Evolutionary conservation across 2,888 invertebrate species (phyloP), one percentile per base, ranked within the genome.

Genomic region (Agriotes lineatus): DNA sequence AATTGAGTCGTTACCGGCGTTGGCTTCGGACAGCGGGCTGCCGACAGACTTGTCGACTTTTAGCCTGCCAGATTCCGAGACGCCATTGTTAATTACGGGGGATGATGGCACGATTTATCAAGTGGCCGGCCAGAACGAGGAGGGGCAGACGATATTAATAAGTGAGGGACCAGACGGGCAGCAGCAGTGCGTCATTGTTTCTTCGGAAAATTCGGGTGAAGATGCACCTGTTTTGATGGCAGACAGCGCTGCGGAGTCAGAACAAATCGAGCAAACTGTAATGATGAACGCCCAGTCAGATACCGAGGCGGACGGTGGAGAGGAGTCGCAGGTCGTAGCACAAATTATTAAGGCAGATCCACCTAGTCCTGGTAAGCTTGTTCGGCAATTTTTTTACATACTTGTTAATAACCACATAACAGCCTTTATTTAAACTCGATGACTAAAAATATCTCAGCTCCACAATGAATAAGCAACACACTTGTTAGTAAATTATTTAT

Each of bases 321-420:
- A 87, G 79, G 84, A 85, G 69, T 83, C 84, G 6, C 94, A 94
- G 84, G 93, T 95, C 79, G 93, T 94, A 67, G 95, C 95, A 70
- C 94, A 95, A 85, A 91, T 95, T 64, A 91, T 95, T 62, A 93
- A 94, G 85, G 93, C 94, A 0, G 94, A 94, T 81, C 89, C 92
- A 75, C 94, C 94, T 33, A 92, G 93, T 74, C 94, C 94, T 77
- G 94, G 94, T 93, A 83, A 84, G 79, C 79, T 42, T 60, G 20
- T 37, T 54, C n/a, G n/a, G n/a, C n/a, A n/a, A n/a, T n/a, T n/a
- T n/a, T n/a, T n/a, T n/a, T n/a, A n/a, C n/a, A n/a, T n/a, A n/a
- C n/a, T n/a, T n/a, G n/a, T n/a, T n/a, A n/a, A n/a, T 25, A 3
- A 25, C 25, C 4, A 25, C 25, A 25, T 25, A 25, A 25, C 3